Evolutionary conservation across 2,113 vertebrate genomes (phyloP), one percentile per base, ranked within the genome.

Genomic region (Brachyhypopomus gauderio): DNA sequence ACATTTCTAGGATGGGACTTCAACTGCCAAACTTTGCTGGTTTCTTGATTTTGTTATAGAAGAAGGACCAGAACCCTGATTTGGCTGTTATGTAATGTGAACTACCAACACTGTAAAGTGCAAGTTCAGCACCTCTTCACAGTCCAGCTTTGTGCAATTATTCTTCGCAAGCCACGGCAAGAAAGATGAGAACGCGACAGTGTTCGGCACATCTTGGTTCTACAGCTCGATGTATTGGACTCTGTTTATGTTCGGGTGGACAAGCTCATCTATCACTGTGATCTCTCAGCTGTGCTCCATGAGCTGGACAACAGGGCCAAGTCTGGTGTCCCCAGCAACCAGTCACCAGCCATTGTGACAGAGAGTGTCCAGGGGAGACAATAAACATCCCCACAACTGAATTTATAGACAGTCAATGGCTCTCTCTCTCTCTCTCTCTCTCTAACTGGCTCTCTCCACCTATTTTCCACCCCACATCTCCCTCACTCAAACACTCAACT

Each of bases 331-430:
- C 41, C 5, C 56, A 66, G 23, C 72, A 23, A 63, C 82, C 48
- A 41, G 59, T 74, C 60, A 48, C 12, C 71, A 60, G 63, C 60
- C 36, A 23, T 56, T 52, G 60, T 78, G 73, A 77, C 78, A 63
- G 66, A 25, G 25, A 12, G 36, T 41, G 72, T 82, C 72, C 30
- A 22, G 23, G 27, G 23, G 62, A 83, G 41, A 78, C 71, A 78
- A 75, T 86, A 79, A 75, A 78, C 41, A 27, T 27, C 60, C 79
- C 60, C 17, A 36, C 59, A 72, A 23, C 63, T 69, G 52, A 72
- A 82, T 84, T 72, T 79, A 82, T 73, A 19, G 66, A 25, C 52
- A 23, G 9, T 8, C 63, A 64, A 63, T 78, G 52, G 36, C 17
- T 70, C 36, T 22, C 5, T 59, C 6, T 30, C n/a, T 73, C 25